These are phyloP conservation scores for Pithys albifrons DNA, from an alignment of 2,113 vertebrate species.

Conservation along the genomic window DNA sequence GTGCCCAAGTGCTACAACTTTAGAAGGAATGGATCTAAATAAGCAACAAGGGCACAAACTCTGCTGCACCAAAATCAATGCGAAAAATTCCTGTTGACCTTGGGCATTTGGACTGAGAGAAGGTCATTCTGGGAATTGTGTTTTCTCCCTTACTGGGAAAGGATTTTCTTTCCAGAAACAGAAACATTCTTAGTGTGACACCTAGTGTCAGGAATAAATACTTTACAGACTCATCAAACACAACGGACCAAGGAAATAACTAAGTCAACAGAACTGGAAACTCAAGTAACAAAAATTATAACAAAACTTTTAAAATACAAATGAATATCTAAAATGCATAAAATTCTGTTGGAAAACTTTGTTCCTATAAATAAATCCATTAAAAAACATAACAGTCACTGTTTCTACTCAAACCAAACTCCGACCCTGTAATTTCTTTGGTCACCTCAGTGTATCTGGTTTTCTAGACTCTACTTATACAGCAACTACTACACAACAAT, in stretches of 20 bases:
- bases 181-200: conserved; percentile 48
- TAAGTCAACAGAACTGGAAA: neutral
- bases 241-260: neutral
- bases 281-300: neutral
- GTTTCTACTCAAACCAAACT: neutral
- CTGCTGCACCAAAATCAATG: neutral
- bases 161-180: neutral
- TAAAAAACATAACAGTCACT: neutral
- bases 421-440: neutral
- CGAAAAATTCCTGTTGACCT: neutral
- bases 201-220: conserved; percentile 19
- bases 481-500: neutral
- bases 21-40: neutral
- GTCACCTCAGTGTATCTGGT: neutral
- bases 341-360: accelerated
- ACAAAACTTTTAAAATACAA: neutral
- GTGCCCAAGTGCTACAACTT: neutral
- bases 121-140: neutral
- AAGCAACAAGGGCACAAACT: neutral
- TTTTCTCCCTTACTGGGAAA: neutral
- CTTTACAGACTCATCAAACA: accelerated
- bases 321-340: neutral
- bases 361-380: neutral
- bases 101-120: accelerated
- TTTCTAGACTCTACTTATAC: neutral